Conservation (phyloP, 2,113 vertebrate genomes). For the Bombycilla garrulus region DNA sequence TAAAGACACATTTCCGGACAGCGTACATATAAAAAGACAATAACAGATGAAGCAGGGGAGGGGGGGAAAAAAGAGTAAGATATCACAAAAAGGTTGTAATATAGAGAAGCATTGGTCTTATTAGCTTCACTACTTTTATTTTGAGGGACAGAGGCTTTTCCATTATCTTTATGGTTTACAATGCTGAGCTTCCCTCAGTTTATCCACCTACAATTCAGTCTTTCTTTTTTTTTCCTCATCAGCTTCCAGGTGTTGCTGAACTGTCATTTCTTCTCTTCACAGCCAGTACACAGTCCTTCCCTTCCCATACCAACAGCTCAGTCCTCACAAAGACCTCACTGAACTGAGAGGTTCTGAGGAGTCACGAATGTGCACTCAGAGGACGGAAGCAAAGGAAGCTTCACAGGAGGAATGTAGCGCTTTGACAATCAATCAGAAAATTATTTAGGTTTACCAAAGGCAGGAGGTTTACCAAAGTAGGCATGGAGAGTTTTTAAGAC, state of each 20-base stretch:
- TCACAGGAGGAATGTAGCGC: not conserved
- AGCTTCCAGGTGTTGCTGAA: not conserved
- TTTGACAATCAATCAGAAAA: not conserved
- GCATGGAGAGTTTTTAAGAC: not conserved
- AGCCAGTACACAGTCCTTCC: not conserved
- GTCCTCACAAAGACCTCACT: not conserved
- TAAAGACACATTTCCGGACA: slow-evolving; percentile 58
- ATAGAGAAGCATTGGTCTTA: not conserved
- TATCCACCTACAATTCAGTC: not conserved
- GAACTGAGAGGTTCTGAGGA: not conserved
- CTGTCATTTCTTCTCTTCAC: not conserved
- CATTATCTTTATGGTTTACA: not conserved
- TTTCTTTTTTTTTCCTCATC: not conserved
- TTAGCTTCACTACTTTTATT: not conserved
- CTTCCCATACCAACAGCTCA: not conserved
- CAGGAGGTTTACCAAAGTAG: not conserved
- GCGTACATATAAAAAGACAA: slow-evolving; percentile 55
- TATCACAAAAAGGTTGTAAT: not conserved
- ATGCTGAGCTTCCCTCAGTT: not conserved
- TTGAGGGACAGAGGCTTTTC: not conserved
- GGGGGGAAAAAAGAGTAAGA: not conserved
- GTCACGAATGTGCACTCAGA: not conserved
- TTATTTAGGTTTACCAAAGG: not conserved
- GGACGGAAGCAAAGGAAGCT: not conserved
- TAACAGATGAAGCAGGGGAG: slow-evolving; percentile 56